These are phyloP conservation scores for Rhinatrema bivittatum DNA, from an alignment of 2,797 vertebrate genomes.

Conservation along the genomic window DNA sequence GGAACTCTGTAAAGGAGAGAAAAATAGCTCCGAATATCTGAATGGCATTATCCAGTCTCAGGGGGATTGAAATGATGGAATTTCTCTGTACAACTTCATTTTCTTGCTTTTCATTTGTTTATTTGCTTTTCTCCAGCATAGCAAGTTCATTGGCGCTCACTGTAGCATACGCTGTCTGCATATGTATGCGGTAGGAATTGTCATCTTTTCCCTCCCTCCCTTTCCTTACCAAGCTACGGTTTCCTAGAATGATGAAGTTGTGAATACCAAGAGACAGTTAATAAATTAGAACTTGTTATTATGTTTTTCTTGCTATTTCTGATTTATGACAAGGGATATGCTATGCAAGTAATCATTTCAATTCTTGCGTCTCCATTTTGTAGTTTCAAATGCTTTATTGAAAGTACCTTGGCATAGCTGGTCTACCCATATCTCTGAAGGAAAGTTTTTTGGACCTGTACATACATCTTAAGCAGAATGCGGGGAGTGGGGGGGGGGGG, in stretches of 20 bases:
- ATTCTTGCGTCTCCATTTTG: constrained; percentile 15
- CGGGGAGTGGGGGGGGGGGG: too few relatives aligned
- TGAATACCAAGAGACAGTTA: constrained; percentile 26
- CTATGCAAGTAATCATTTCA: constrained; percentile 19
- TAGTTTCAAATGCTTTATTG: constrained; percentile 22
- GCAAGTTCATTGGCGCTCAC: too few relatives aligned
- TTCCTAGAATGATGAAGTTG: constrained; percentile 29
- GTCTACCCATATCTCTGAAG: constrained; percentile 10
- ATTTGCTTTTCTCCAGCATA: too few relatives aligned
- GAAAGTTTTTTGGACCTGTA: constrained; percentile 19
- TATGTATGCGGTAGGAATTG: too few relatives aligned
- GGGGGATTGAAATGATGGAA: not conserved
- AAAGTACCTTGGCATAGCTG: constrained; percentile 17
- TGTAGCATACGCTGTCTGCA: too few relatives aligned
- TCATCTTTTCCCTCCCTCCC: constrained; percentile 5
- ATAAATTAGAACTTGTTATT: constrained; percentile 29
- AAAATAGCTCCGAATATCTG: not conserved
- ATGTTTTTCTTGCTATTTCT: constrained; percentile 27
- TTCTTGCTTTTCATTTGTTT: not conserved
- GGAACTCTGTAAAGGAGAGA: not conserved
- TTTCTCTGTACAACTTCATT: not conserved
- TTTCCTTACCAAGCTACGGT: constrained; percentile 1
- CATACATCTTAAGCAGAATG: constrained; percentile 15
- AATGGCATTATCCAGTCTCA: not conserved
- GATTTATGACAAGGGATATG: constrained; percentile 28